Base-by-base conservation (phyloP, 1,140 invertebrate species). In the Neodiprion lecontei region DNA sequence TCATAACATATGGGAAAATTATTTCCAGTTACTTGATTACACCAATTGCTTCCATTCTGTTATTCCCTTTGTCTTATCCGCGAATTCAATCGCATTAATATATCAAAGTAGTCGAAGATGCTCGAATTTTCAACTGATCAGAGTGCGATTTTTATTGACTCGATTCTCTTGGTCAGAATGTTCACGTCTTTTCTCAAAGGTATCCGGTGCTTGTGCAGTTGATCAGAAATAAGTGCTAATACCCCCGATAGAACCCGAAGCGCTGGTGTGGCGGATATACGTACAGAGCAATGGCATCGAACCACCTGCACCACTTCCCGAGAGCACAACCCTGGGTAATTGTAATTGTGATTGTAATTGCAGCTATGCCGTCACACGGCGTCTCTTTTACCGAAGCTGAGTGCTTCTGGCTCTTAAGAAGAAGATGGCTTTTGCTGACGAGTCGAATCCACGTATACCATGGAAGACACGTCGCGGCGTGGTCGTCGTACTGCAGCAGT, bases 291-390 rank as follows among this genome's bases (percentile, higher is more conserved):
- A 61, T 14, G n/a, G 11, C 53, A 61, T 61, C n/a, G 53, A 9
- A 61, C 53, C 11, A 61, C 28, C 28, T 40, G 28, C 28, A 40
- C 53, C 53, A 61, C 53, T 61, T 61, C 53, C 53, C 53, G 53
- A 14, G 53, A 61, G 53, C 53, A 61, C 53, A 61, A 17, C 53
- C n/a, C 53, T 9, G 9, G 53, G 9, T 61, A 61, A 61, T 61
- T 61, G 53, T 61, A 61, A 61, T 61, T 61, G 53, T 61, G 53
- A 61, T 61, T 12, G 53, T 61, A 61, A 61, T 61, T 61, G 53
- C n/a, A 61, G n/a, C n/a, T 61, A 17, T 40, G 28, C 28, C 28
- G 53, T 61, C 5, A 61, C 9, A 17, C 53, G 9, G 53, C 53
- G 53, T 61, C 53, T 61, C 53, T 12, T 40, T 40, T 61, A 61